Conservation (phyloP, 64 coral and sea anemone genomes). For the Orbicella faveolata region DNA sequence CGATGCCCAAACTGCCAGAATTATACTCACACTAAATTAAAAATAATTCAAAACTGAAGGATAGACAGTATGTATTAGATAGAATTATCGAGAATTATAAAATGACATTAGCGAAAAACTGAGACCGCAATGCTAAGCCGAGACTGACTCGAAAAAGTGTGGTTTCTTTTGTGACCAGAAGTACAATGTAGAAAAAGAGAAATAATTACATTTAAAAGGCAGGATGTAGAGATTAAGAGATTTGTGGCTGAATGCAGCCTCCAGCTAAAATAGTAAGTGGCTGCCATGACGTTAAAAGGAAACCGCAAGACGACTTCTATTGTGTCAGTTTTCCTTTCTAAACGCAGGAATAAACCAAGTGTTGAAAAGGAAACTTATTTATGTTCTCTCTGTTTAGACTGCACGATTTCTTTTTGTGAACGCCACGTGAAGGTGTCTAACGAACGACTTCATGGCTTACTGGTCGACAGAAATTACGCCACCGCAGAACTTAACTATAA, state of each 20-base stretch:
- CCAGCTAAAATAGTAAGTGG: background rate
- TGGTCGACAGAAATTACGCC: no score
- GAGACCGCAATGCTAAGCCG: no score
- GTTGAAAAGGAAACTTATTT: background rate
- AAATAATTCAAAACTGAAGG: no score
- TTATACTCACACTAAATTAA: no score
- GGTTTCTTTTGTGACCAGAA: background rate
- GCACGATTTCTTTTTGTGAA: background rate
- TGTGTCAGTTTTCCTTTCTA: background rate
- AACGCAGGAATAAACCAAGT: background rate
- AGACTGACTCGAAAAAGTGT: background rate
- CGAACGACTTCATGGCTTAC: background rate
- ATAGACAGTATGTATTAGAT: no score
- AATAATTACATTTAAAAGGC: conserved; percentile 37
- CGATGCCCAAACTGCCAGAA: no score
- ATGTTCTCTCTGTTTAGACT: background rate
- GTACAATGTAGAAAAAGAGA: background rate
- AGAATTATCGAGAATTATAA: no score
- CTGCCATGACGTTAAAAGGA: background rate
- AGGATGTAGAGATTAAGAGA: conserved; percentile 25
- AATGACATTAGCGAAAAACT: no score
- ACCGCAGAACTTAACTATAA: no score
- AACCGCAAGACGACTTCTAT: background rate
- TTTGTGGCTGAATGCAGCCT: conserved; percentile 1
- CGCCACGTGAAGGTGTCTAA: background rate